Evolutionary conservation across 2,797 vertebrate genomes (phyloP).

Genomic region (Malurus leucopterus): DNA sequence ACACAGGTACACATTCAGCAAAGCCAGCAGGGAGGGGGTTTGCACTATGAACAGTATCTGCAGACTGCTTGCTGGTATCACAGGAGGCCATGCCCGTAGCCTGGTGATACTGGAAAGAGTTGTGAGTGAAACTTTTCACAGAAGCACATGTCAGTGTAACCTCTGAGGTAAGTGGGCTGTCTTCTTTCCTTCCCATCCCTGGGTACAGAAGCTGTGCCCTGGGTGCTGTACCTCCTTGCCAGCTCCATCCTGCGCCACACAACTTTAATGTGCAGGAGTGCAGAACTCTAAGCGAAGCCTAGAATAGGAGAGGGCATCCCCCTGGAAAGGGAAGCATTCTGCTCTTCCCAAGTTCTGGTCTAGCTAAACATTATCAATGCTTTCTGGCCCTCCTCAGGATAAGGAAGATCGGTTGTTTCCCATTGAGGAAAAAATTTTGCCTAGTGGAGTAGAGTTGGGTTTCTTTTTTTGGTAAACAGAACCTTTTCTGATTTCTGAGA

Average conservation of each 20-base stretch:
- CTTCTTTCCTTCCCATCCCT: slow-evolving; percentile 48
- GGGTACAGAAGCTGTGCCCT: slow-evolving; percentile 44
- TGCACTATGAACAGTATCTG: slow-evolving; percentile 43
- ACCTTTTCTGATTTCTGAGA: slow-evolving; percentile 40
- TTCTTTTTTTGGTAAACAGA: slow-evolving; percentile 60
- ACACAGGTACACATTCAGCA: slow-evolving; percentile 38
- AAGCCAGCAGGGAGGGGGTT: slow-evolving; percentile 49
- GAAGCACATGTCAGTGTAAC: slow-evolving; percentile 65
- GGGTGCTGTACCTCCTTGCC: slow-evolving; percentile 46
- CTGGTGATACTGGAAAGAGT: slow-evolving; percentile 64
- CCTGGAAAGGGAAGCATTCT: slow-evolving; percentile 47
- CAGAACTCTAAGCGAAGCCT: slow-evolving; percentile 42
- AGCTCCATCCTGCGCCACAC: slow-evolving; percentile 37
- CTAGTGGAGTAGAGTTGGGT: slow-evolving; percentile 32
- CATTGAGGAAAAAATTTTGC: not conserved
- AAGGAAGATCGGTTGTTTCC: slow-evolving; percentile 17
- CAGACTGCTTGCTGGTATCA: slow-evolving; percentile 44
- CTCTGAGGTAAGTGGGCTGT: slow-evolving; percentile 61
- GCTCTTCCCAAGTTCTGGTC: slow-evolving; percentile 50
- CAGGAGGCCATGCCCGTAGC: slow-evolving; percentile 60
- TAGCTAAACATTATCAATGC: slow-evolving; percentile 11
- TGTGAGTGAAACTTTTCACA: slow-evolving; percentile 60
- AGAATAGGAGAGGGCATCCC: slow-evolving; percentile 48
- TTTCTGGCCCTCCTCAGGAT: slow-evolving; percentile 33
- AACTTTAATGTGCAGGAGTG: slow-evolving; percentile 32